Evolutionary conservation across 2,113 vertebrate genomes (phyloP), one percentile per base, ranked within the genome.

Genomic region (Probosciger aterrimus): DNA sequence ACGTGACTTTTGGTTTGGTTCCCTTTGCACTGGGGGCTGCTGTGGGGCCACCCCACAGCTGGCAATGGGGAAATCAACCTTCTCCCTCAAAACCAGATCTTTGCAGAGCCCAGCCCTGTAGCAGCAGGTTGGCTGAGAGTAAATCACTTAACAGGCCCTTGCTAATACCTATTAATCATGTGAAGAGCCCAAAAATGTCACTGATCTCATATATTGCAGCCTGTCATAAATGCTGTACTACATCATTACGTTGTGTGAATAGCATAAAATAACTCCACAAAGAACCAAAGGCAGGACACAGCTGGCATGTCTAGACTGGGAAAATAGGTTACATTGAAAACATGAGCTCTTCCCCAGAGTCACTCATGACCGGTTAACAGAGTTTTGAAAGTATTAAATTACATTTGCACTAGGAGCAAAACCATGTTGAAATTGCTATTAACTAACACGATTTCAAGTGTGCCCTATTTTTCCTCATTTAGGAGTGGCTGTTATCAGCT

Each of bases 261-360:
- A 46, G 80, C 82, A 50, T 28, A 7, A 81, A 68, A 60, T 33
- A 78, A 70, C 74, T 78, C 65, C 11, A 5, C 22, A 37, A 49
- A 82, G 52, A 85, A 37, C 59, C 71, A 18, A 27, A 31, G 81
- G 76, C 94, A 90, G 95, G 93, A 57, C 89, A 69, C 93, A 95
- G 82, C 91, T 93, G 92, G 83, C 78, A 49, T 12, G 86, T 92
- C 94, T 91, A 85, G 91, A 87, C 84, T 62, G 31, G 73, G 52
- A 65, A 93, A 91, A 69, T 57, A 62, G 94, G 84, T 93, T 91
- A 82, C 3, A 1, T 65, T 85, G 73, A 49, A 86, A 80, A 64
- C 18, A 39, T 62, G 49, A 73, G 86, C 89, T 30, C 81, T 91
- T 89, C 93, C 88, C 81, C 67, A 69, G 91, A 91, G 93, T 62